phyloP scores from a whole-genome alignment of 1,140 invertebrate genomes.

The Bombus superbus region DNA sequence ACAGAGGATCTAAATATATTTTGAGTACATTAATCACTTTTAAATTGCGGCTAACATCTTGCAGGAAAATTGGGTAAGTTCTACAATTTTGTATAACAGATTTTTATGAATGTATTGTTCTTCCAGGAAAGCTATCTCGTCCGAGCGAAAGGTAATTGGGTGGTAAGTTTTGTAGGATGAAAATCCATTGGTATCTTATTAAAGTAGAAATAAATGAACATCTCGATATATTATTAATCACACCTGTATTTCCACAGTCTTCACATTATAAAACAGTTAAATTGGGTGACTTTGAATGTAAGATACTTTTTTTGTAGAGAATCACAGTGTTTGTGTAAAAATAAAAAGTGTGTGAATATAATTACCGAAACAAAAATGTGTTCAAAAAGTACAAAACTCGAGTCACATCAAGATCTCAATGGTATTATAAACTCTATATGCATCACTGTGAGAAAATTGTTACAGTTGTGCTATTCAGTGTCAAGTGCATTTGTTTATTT shows the following conservation, averaged over 20 bases:
- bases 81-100: constrained; percentile 9
- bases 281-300: constrained; percentile 62
- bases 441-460: not conserved
- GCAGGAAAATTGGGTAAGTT: constrained; percentile 56
- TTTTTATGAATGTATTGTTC: constrained; percentile 57
- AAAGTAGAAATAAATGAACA: constrained; percentile 47
- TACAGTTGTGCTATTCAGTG: constrained; percentile 17
- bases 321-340: constrained; percentile 27
- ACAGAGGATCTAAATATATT: constrained; percentile 17
- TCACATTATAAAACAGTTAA: constrained; percentile 76
- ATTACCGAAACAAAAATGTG: constrained; percentile 1
- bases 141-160: not conserved
- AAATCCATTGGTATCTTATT: constrained; percentile 4
- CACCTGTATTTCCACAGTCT: constrained; percentile 76
- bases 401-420: constrained; percentile 3
- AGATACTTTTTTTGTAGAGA: constrained; percentile 64
- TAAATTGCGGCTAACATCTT: constrained; percentile 36
- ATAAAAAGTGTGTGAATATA: constrained; percentile 19
- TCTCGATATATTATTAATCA: constrained; percentile 65
- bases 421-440: constrained; percentile 1
- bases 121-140: constrained; percentile 54
- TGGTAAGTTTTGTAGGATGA: constrained; percentile 22
- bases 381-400: constrained; percentile 26
- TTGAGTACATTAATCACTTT: constrained; percentile 48
- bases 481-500: constrained; percentile 12